Base-by-base conservation (phyloP, 2,113 vertebrate species). In the Rissa tridactyla region DNA sequence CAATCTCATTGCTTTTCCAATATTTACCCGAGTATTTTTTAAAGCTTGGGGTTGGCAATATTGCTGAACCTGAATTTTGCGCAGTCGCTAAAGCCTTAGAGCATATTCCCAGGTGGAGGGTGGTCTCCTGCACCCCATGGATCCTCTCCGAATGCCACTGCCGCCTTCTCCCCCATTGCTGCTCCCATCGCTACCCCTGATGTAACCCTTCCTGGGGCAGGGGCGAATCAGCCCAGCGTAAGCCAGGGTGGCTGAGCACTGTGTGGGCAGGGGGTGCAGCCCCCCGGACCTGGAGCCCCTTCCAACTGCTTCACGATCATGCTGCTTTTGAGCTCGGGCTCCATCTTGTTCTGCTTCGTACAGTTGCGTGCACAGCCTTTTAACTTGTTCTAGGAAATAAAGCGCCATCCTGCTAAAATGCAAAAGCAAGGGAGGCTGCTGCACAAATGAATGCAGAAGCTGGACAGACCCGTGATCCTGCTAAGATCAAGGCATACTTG, bases 191-290 rank as follows among this genome's bases (percentile, higher is more conserved):
- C 27, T n/a, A 64, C 36, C 42, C 20, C 17, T 1, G 0, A 26
- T 1, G 1, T 51, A 76, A 57, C 58, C 40, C 23, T 55, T 52
- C 11, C 23, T 1, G n/a, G 46, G 29, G 9, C 7, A 18, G 27
- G 21, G 46, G 11, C 0, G 4, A 57, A 46, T 21, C 29, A 22
- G 15, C 32, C 25, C 10, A 23, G 47, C 0, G 3, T 0, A 5
- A 52, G 25, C 20, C 18, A 21, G 21, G 12, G 25, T 7, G 32
- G 36, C 38, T 20, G 22, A 72, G 71, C 29, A 18, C 32, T 4
- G 36, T 13, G 1, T 18, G 36, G 64, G 29, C 34, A 61, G 54
- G 21, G 55, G 23, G 11, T n/a, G 77, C 36, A 68, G 47, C n/a
- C 42, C 27, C 42, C 29, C 0, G 3, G 66, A 25, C 15, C 27